Conservation (phyloP, 2,113 vertebrate genomes). For the Canis aureus region DNA sequence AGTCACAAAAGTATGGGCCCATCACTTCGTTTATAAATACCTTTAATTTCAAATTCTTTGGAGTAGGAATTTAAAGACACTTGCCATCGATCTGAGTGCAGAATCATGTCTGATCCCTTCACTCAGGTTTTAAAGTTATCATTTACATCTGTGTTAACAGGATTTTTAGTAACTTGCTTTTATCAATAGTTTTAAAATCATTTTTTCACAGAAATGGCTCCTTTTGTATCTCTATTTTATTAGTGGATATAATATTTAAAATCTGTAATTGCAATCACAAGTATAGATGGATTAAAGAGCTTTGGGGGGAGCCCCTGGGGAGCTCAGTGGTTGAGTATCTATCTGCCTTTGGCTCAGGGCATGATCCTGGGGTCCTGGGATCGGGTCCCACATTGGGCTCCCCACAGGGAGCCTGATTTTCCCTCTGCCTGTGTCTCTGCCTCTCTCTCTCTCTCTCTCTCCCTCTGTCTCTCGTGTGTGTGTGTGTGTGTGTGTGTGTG, state of each 20-base stretch:
- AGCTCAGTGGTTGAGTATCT: too few species aligned
- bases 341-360: too few species aligned
- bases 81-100: background rate
- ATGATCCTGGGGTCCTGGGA: too few species aligned
- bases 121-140: background rate
- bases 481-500: too few species aligned
- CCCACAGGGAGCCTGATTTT: too few species aligned
- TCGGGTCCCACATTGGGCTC: too few species aligned
- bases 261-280: background rate
- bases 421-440: too few species aligned
- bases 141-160: background rate
- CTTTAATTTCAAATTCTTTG: slow-evolving; percentile 38
- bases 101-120: background rate
- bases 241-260: background rate
- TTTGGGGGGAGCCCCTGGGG: background rate
- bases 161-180: slow-evolving; percentile 22
- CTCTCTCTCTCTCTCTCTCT: too few species aligned
- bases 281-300: background rate
- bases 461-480: too few species aligned
- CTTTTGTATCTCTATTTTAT: background rate
- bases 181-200: slow-evolving; percentile 34
- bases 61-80: background rate
- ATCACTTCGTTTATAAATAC: background rate
- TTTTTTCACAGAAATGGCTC: background rate
- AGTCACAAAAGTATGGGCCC: background rate